Percentiles rank a stretch among this genome's conserved stretches.
Evolutionary conservation across 2,888 invertebrate genomes (phyloP).

Genomic region (Callyntrura sp.): DNA sequence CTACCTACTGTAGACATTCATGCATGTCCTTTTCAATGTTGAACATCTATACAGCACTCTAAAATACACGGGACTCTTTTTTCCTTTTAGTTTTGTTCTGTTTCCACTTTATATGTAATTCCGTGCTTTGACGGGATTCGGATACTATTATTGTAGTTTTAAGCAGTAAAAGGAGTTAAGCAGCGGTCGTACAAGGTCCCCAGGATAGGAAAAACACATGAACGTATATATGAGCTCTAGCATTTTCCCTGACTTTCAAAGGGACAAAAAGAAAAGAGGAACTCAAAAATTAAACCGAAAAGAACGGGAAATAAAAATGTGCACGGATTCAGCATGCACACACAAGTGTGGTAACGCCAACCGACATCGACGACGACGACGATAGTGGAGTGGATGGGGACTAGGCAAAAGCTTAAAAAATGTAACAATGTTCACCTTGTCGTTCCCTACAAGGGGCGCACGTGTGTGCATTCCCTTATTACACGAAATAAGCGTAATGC

Average conservation of each 20-base stretch:
- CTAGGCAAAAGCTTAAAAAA: neutral
- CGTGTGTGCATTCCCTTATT: constrained; percentile 39
- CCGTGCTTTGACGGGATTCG: constrained; percentile 59
- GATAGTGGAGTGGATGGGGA: too few relatives aligned
- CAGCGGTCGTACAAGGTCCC: neutral
- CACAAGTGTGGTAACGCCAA: constrained; percentile 18
- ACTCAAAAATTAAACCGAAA: constrained; percentile 5
- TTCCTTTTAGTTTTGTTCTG: neutral
- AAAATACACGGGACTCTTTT: neutral
- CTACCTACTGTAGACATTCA: too few relatives aligned
- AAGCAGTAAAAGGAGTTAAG: neutral
- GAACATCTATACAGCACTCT: constrained; percentile 1
- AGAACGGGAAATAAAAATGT: neutral
- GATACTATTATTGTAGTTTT: constrained; percentile 51
- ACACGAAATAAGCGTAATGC: too few relatives aligned
- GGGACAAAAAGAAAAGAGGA: constrained; percentile 39
- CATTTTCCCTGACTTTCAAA: constrained; percentile 19
- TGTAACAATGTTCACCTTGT: neutral
- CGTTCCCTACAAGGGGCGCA: constrained; percentile 28
- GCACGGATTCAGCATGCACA: too few relatives aligned
- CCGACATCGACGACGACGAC: too few relatives aligned
- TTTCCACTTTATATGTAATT: constrained; percentile 40
- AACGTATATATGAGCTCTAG: too few relatives aligned
- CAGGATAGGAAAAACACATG: constrained; percentile 12
- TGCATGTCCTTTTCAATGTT: neutral